Evolutionary conservation across 2,113 vertebrate species (phyloP), one percentile per base, ranked within the genome.

Genomic region (Podocnemis expansa): DNA sequence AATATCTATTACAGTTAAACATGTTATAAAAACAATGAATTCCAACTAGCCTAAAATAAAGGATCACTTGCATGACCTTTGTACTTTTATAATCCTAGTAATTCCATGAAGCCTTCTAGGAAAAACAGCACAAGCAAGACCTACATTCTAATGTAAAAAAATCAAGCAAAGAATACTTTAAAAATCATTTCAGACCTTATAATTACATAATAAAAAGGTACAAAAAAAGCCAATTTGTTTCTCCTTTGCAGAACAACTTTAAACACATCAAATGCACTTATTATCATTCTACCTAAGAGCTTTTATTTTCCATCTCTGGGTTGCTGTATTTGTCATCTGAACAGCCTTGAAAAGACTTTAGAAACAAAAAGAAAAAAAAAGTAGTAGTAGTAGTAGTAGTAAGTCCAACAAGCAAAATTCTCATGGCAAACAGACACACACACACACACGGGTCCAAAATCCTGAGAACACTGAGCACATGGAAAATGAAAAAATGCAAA

Each of bases 401-500:
- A 75, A 94, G 67, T 45, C 82, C 91, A 93, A 94, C 49, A 91
- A 91, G 56, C 93, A 55, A 60, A 38, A 55, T 25, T 91, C 87
- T 91, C 84, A 96, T 94, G 83, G 90, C 60, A 16, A 88, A 49
- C 43, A 84, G 70, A 84, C 86, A 84, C 27, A 55, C 22, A 85
- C n/a, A 58, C 8, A 41, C 10, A 47, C 31, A 51, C 45, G 60
- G 78, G 38, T 34, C 84, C 49, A 67, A 88, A 88, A 95, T 58
- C 56, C 81, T 78, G 60, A 88, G 58, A 17, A 49, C 2, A 54
- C 27, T 38, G 29, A 43, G 22, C 80, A 89, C 84, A 87, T 22
- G 84, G 87, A 41, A 80, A 51, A 14, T 27, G 80, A 49, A 60
- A 10, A 76, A 41, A 51, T 43, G 22, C 5, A 11, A 34, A 22